These are phyloP conservation scores for Callosobruchus maculatus DNA, from an alignment of 2,888 invertebrate genomes.

Conservation along the genomic window DNA sequence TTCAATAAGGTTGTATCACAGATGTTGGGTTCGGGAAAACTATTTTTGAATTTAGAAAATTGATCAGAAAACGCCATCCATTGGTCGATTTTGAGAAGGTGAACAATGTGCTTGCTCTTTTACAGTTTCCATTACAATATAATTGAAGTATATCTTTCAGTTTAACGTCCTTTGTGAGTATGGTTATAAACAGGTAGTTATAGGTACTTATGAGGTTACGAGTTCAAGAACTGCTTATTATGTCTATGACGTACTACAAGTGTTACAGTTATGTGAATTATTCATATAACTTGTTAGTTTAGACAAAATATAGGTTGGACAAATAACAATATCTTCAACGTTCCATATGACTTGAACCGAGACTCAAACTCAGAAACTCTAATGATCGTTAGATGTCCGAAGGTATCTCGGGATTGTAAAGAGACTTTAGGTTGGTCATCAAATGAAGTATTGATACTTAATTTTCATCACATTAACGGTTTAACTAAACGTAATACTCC, in stretches of 20 bases:
- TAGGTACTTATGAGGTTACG: not conserved
- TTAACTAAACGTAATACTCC: no score
- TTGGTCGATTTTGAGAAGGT: not conserved
- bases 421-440: no score
- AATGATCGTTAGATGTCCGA: no score
- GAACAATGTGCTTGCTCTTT: not conserved
- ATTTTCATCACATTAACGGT: no score
- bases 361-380: no score
- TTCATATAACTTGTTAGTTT: not conserved
- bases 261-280: not conserved
- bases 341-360: no score
- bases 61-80: not conserved
- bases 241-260: not conserved
- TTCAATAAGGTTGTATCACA: not conserved
- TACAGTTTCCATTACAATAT: not conserved
- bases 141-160: not conserved
- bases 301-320: no score
- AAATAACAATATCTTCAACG: no score
- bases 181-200: not conserved
- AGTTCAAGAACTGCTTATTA: not conserved
- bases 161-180: not conserved
- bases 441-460: no score
- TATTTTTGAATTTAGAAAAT: not conserved
- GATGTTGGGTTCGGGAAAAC: not conserved
- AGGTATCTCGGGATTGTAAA: no score